phyloP scores from a whole-genome alignment of 2,797 vertebrate genomes.

The Salarias fasciatus region DNA sequence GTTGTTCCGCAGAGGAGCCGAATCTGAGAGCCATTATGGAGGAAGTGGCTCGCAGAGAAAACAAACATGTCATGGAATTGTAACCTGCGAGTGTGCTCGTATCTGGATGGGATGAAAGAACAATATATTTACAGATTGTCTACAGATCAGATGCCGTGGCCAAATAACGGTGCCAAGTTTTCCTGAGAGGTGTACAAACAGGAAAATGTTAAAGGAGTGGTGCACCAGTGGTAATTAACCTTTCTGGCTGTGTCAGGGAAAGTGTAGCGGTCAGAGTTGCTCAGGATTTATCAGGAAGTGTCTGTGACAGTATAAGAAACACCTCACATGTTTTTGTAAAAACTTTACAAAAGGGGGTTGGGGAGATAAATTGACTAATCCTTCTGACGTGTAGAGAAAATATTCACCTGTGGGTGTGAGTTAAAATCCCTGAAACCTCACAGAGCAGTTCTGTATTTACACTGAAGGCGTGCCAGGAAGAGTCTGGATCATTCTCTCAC shows the following conservation, averaged over 20 bases:
- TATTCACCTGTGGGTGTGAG: slow-evolving; percentile 5
- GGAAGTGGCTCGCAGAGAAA: slow-evolving; percentile 55
- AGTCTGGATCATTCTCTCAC: too few relatives aligned
- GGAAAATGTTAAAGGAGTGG: background rate
- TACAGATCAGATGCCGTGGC: slow-evolving; percentile 16
- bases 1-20: slow-evolving; percentile 54
- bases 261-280: background rate
- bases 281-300: too few relatives aligned
- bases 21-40: slow-evolving; percentile 50
- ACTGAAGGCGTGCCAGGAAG: too few relatives aligned
- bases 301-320: too few relatives aligned
- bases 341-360: too few relatives aligned
- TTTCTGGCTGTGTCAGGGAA: background rate
- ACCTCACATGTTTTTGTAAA: too few relatives aligned
- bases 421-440: background rate
- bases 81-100: slow-evolving; percentile 14
- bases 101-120: slow-evolving; percentile 22
- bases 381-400: background rate
- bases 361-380: background rate
- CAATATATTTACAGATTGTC: slow-evolving; percentile 13
- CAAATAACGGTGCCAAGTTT: slow-evolving; percentile 6
- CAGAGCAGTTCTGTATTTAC: too few relatives aligned
- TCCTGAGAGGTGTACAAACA: slow-evolving; percentile 1
- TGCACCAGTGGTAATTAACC: background rate
- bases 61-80: slow-evolving; percentile 40